These are phyloP conservation scores for Circaetus gallicus DNA, from an alignment of 2,113 vertebrate genomes.

Conservation along the genomic window DNA sequence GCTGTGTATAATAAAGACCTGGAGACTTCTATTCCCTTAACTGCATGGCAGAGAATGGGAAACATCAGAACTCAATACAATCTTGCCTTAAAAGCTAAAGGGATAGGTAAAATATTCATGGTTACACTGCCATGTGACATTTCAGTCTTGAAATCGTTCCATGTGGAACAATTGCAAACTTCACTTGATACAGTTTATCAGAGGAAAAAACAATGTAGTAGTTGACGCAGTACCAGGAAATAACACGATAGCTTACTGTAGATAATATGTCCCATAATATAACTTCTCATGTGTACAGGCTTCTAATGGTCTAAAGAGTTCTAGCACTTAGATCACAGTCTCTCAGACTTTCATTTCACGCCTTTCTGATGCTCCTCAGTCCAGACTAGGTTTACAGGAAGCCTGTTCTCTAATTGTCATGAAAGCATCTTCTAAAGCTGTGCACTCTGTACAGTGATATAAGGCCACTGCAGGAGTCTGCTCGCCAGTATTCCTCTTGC, in stretches of 20 bases:
- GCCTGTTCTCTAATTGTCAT: not conserved
- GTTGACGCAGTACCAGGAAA: not conserved
- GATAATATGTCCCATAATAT: not conserved
- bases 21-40: not conserved
- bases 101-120: not conserved
- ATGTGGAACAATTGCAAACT: not conserved
- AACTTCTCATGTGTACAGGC: not conserved
- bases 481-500: not conserved
- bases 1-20: not conserved
- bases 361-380: not conserved
- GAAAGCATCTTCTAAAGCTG: not conserved
- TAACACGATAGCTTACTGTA: accelerated
- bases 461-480: not conserved
- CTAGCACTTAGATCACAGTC: not conserved
- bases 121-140: not conserved
- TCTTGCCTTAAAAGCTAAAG: not conserved
- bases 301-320: not conserved
- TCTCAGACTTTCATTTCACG: not conserved
- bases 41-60: not conserved
- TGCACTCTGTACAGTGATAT: not conserved
- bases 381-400: not conserved
- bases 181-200: not conserved
- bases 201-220: not conserved
- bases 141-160: not conserved
- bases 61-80: not conserved